Evolutionary conservation across 1,140 invertebrate genomes (phyloP), one percentile per base, ranked within the genome.

Genomic region (Zaprionus gabonicus): DNA sequence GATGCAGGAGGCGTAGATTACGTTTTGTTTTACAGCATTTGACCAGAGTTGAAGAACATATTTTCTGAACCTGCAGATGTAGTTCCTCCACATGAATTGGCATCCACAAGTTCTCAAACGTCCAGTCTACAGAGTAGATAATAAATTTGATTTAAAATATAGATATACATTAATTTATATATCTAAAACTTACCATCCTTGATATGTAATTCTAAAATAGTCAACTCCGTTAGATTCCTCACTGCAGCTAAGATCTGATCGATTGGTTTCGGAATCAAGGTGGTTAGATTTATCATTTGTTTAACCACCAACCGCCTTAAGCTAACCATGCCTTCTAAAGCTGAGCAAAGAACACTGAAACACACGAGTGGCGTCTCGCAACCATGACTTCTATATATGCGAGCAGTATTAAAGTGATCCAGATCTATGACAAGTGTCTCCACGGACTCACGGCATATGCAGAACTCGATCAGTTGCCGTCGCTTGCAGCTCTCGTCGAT

Each of bases 1-100:
- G 62, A 20, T 87, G 56, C 0, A 87, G 70, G 0, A 7, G 5
- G 10, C 53, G 71, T 6, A 87, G 68, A 55, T 65, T 80, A 2
- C 20, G 27, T 28, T 81, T 88, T 2, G 74, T 34, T 27, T 76
- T 83, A 51, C 84, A 87, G 62, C 70, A 75, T 25, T 88, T 83
- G 10, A 49, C 55, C 28, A 87, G 64, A 56, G 55, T 0, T 5
- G 58, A 2, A 0, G 31, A 12, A 3, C 0, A 4, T n/a, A 81
- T 41, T 51, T 81, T 59, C 4, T 55, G 62, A 12, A 88, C 12
- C 1, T 56, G 41, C 7, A 87, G 13, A 5, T 80, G 53, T 0
- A 87, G 36, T 4, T 63, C 36, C 46, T 83, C 67, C 3, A 87
- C 38, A 12, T 68, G 60, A 4, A 31, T 62, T 0, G 76, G 59